Base-by-base conservation (phyloP, 2,797 vertebrate species). In the Bovichtus diacanthus region DNA sequence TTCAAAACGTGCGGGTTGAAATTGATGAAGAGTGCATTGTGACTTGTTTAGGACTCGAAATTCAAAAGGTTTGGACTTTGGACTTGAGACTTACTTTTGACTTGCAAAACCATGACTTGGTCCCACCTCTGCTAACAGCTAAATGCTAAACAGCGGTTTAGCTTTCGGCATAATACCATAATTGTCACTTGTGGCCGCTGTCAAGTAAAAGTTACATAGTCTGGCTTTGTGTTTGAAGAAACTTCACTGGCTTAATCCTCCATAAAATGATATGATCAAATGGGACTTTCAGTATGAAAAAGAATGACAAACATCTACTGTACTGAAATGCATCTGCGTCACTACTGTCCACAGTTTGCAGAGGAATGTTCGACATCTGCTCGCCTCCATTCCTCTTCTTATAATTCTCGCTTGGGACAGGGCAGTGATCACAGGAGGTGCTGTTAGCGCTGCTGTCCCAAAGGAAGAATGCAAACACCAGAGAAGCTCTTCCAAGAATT, bases 401-500 rank as follows among this genome's bases (percentile, higher is more conserved):
- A 47, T 85, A 80, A 82, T 82, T 89, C 83, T 75, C 56, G 29
- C 79, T 83, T 23, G 13, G 81, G 67, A 81, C 76, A 62, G 80
- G 78, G 63, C 79, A 39, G 70, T 71, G 86, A 92, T 93, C 92
- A 90, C 86, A 92, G 78, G 71, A 86, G 68, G 74, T 49, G 23
- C 71, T 80, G 87, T 89, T 87, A 72, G 76, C 73, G 11, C 86
- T 66, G 81, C 77, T 61, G 78, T 87, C 77, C 90, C 81, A 86
- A 74, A 90, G 81, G 72, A 93, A 80, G 90, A 93, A 94, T 93
- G 90, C 91, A 94, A 94, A 93, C 90, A 91, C 63, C 74, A 67
- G 13, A 84, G 71, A 41, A 46, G 68, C 87, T 78, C 89, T 93
- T 92, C 93, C 92, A 93, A 93, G 92, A 93, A 94, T 93, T 84